Conservation (phyloP, 2,888 invertebrate genomes). For the Pristionchus mayeri region DNA sequence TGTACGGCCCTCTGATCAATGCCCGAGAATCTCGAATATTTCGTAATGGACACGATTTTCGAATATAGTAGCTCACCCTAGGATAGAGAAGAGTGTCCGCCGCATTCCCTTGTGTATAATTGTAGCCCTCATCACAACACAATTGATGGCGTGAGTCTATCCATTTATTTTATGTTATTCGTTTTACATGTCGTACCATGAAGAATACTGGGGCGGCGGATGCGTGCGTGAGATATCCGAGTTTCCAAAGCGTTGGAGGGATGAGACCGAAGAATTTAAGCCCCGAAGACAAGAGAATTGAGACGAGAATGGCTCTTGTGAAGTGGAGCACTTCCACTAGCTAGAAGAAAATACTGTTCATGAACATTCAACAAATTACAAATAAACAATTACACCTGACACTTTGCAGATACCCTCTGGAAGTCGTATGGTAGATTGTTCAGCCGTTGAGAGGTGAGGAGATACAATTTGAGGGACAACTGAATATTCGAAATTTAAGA, state of each 20-base stretch:
- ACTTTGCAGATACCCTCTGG: neutral
- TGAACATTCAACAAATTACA: no score
- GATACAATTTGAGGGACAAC: neutral
- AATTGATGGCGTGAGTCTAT: neutral
- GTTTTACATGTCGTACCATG: neutral
- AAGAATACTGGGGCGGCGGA: neutral
- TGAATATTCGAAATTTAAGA: no score
- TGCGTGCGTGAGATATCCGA: neutral
- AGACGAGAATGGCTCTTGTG: neutral
- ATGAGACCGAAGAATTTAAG: neutral
- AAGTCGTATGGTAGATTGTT: neutral
- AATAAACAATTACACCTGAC: neutral
- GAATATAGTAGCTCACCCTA: no score
- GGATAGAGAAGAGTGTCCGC: no score
- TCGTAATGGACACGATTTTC: no score
- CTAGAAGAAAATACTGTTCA: neutral
- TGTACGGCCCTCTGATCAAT: no score
- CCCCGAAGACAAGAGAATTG: neutral
- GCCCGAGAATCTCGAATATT: no score
- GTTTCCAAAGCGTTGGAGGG: neutral
- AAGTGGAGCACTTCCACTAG: constrained; percentile 1
- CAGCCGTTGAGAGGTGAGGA: neutral
- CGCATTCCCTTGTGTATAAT: constrained; percentile 24
- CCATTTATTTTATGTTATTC: no score
- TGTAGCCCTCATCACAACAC: neutral